Evolutionary conservation across 2,888 invertebrate species (phyloP).

Genomic region (Himalopsyche anomala): DNA sequence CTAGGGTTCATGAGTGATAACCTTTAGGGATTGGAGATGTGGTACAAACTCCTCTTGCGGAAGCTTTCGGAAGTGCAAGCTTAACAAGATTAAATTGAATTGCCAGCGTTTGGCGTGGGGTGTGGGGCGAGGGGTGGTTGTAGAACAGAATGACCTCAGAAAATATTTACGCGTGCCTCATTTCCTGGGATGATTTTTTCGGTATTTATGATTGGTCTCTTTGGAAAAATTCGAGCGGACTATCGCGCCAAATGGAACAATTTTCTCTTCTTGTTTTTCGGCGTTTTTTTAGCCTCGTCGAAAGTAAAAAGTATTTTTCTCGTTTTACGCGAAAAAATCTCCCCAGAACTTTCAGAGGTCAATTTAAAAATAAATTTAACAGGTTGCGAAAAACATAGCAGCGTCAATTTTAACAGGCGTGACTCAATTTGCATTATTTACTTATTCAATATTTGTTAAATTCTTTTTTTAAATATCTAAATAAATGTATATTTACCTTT

Average conservation of each 20-base stretch:
- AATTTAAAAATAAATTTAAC: too few species aligned
- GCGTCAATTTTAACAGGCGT: too few species aligned
- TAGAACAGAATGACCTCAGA: constrained; percentile 41
- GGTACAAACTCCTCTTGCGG: constrained; percentile 6
- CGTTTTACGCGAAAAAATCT: too few species aligned
- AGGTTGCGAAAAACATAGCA: too few species aligned
- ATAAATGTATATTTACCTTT: too few species aligned
- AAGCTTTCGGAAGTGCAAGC: constrained; percentile 44
- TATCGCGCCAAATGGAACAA: background rate
- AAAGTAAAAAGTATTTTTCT: constrained; percentile 62
- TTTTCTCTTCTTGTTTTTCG: constrained; percentile 6
- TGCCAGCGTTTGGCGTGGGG: background rate
- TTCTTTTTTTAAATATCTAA: too few species aligned
- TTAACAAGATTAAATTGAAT: constrained; percentile 55
- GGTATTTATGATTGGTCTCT: constrained; percentile 45
- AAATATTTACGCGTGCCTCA: constrained; percentile 43
- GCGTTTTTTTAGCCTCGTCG: constrained; percentile 66
- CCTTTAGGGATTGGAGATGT: constrained; percentile 36
- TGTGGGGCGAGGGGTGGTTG: background rate
- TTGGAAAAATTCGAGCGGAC: constrained; percentile 12
- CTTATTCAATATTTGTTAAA: too few species aligned
- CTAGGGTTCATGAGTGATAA: constrained; percentile 38
- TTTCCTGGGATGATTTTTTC: constrained; percentile 28
- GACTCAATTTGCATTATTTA: too few species aligned
- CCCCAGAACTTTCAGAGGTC: too few species aligned